Conservation (phyloP, 2,113 vertebrate species). For the Lepisosteus osseus region DNA sequence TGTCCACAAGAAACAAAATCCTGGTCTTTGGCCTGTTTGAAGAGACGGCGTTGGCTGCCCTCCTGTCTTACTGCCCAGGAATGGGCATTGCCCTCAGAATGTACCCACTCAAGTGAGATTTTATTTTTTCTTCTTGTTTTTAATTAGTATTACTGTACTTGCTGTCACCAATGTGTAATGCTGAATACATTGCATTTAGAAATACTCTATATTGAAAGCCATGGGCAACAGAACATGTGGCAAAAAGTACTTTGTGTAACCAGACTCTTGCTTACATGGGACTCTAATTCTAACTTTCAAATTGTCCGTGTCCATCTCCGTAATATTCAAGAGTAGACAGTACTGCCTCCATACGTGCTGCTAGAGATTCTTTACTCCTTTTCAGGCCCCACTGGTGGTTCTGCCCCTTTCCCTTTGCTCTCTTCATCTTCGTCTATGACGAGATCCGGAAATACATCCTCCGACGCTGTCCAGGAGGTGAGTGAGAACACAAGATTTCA, state of each 20-base stretch:
- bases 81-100: conserved; percentile 77
- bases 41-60: conserved; percentile 70
- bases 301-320: too few relatives aligned
- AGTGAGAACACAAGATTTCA: conserved; percentile 14
- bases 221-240: too few relatives aligned
- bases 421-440: conserved; percentile 74
- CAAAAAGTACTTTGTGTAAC: too few relatives aligned
- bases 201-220: too few relatives aligned
- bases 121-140: too few relatives aligned
- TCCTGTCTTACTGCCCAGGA: conserved; percentile 74
- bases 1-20: conserved; percentile 61
- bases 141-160: too few relatives aligned
- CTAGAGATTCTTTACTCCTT: neutral
- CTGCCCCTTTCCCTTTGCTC: conserved; percentile 70
- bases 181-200: too few relatives aligned
- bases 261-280: too few relatives aligned
- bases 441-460: conserved; percentile 71
- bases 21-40: conserved; percentile 76
- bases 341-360: too few relatives aligned
- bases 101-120: conserved; percentile 74
- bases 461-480: conserved; percentile 70
- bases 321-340: too few relatives aligned
- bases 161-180: too few relatives aligned
- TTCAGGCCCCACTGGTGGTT: conserved; percentile 72
- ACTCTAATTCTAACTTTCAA: too few relatives aligned